Base-by-base conservation (phyloP, 2,113 vertebrate species). In the Pogonocichla stellata region DNA sequence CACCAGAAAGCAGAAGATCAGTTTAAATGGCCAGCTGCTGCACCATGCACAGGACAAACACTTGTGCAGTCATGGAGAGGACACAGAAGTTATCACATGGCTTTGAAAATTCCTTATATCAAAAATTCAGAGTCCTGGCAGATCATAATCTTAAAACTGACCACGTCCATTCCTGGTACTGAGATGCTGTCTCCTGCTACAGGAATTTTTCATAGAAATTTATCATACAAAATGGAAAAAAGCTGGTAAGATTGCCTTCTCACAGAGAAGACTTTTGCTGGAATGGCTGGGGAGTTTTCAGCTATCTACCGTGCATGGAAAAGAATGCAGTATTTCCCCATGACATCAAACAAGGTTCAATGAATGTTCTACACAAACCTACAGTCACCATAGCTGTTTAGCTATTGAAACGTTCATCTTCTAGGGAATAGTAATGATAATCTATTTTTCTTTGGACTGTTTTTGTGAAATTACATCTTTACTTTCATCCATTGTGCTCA, bases 251-350 rank as follows among this genome's bases (percentile, higher is more conserved):
- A 28, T 51, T 75, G 12, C 5, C 8, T 58, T 80, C 33, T 80
- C 26, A n/a, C 34, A 72, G 29, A 48, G 34, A 87, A 65, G 11
- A 54, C 8, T 2, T 19, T 57, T 60, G 28, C 29, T 80, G 53
- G 64, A 90, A 71, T 4, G 10, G 3, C 8, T 87, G 6, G 14
- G 7, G 60, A 12, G 22, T 56, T 47, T 61, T 64, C 19, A 56
- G 33, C 26, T 50, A 12, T 42, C 19, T 33, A 4, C 18, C 43
- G 18, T 24, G 9, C 0, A 0, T 54, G 7, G 38, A 19, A 50
- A 43, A 47, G n/a, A 72, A 13, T 12, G 16, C 14, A 47, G 1
- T 29, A 14, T 56, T 88, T 14, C 33, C 29, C 11, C 13, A 14
- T 29, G 38, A 62, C 6, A 45, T 36, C n/a, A 62, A 57, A 34